Evolutionary conservation across 2,797 vertebrate genomes (phyloP), one percentile per base, ranked within the genome.

Genomic region (Mallotus villosus): DNA sequence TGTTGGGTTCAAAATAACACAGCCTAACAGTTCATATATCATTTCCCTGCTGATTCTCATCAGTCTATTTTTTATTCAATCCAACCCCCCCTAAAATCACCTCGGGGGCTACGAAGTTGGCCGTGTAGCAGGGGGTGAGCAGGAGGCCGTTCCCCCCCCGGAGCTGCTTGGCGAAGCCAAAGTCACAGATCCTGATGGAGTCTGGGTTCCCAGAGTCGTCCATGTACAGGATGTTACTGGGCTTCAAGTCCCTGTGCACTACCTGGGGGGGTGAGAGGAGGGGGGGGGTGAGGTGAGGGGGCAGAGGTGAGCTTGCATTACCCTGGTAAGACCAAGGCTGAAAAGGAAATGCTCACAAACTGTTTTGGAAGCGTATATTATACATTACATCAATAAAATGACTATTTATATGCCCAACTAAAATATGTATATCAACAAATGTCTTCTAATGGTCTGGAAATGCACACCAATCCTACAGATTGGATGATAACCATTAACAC

Each of bases 31-130:
- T 41, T 41, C 9, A 41, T 41, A 41, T 9, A 41, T 41, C 1
- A 12, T 41, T 41, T 41, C 8, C 37, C 37, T 41, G 8, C 37
- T 41, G 37, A 41, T 41, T 41, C 1, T 41, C 8, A 41, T 41
- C 37, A 41, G 37, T 41, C 37, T 41, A 41, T 41, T 41, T 41
- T 11, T 41, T 9, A 41, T 41, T 11, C 37, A 41, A 12, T 12
- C 37, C 37, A 34, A 5, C 8, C 37, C 8, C 37, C 37, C 25
- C 25, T 3, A 27, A 27, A 27, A 67, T 84, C 90, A 99, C 97
- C 96, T 99, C 97, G 77, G 97, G 97, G 63, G 97, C 97, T 81
- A 99, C 97, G 65, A 99, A 99, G 90, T 99, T 98, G 79, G 97
- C 97, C 1, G 97, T 99, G 90, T 99, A 98, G 87, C 97, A 98